phyloP scores from a whole-genome alignment of 35 echinoderm and acorn worm genomes.

The Strongylocentrotus purpuratus region DNA sequence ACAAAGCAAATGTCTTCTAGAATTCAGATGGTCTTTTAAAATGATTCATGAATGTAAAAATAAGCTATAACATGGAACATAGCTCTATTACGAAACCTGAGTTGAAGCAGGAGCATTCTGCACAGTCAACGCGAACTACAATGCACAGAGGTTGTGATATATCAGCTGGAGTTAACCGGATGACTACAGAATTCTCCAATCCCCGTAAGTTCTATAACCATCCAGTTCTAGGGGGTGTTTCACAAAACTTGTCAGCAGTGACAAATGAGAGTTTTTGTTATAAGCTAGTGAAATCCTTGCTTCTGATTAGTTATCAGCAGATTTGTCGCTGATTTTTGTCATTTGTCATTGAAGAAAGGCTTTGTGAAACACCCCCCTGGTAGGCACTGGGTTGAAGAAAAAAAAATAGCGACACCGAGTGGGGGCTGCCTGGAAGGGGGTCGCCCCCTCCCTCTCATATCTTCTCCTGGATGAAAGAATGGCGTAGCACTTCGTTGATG shows the following conservation, averaged over 20 bases:
- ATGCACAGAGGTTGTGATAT: neutral
- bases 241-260: too few species aligned
- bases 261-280: too few species aligned
- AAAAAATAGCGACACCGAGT: neutral
- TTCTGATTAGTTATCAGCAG: too few species aligned
- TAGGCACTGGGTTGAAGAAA: too few species aligned
- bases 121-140: neutral
- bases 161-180: neutral
- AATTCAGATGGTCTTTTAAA: neutral
- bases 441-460: conserved; percentile 49
- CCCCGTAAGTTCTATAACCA: too few species aligned
- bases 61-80: conserved; percentile 2
- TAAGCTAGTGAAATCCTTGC: too few species aligned
- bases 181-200: too few species aligned
- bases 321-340: too few species aligned
- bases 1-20: neutral
- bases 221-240: too few species aligned
- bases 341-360: too few species aligned
- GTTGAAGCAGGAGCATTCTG: neutral
- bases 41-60: neutral
- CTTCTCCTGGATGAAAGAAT: conserved; percentile 99
- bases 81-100: neutral
- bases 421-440: neutral
- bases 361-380: too few species aligned
- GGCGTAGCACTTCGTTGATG: conserved; percentile 82